Evolutionary conservation across 2,113 vertebrate species (phyloP).

Genomic region (Ariopsis seemanni): DNA sequence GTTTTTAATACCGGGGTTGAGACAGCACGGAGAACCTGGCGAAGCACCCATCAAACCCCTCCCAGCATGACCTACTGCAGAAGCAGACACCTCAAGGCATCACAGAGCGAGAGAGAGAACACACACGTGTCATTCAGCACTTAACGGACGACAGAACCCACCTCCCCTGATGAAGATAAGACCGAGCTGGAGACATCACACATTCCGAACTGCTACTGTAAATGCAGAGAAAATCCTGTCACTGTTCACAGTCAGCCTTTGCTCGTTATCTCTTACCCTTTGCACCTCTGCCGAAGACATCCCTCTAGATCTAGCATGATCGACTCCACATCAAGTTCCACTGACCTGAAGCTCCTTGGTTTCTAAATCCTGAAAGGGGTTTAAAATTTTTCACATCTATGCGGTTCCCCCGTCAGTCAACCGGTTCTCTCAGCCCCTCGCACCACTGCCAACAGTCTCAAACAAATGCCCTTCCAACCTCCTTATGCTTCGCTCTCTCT

Average conservation of each 20-base stretch:
- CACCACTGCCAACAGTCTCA: constrained; percentile 17
- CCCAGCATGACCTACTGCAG: constrained; percentile 17
- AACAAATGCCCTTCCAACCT: constrained; percentile 41
- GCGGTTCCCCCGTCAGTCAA: constrained; percentile 45
- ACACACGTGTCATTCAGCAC: constrained; percentile 25
- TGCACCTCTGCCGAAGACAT: constrained; percentile 22
- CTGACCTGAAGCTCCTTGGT: neutral
- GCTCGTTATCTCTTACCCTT: constrained; percentile 39
- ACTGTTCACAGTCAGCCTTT: neutral
- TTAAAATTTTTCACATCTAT: constrained; percentile 6
- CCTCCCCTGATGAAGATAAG: constrained; percentile 16
- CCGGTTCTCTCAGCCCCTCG: constrained; percentile 57
- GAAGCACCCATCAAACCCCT: neutral
- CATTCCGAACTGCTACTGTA: constrained; percentile 29
- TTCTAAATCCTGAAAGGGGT: constrained; percentile 26
- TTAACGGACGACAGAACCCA: constrained; percentile 25
- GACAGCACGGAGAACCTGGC: constrained; percentile 1
- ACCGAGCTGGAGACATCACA: neutral
- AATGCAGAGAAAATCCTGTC: constrained; percentile 14
- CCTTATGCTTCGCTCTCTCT: constrained; percentile 51
- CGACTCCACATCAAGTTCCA: neutral
- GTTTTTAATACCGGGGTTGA: neutral
- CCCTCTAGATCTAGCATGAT: constrained; percentile 24
- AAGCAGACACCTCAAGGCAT: constrained; percentile 11
- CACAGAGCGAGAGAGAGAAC: constrained; percentile 1